These are phyloP conservation scores for Penaeus vannamei DNA, from an alignment of 1,140 invertebrate species.

Conservation along the genomic window DNA sequence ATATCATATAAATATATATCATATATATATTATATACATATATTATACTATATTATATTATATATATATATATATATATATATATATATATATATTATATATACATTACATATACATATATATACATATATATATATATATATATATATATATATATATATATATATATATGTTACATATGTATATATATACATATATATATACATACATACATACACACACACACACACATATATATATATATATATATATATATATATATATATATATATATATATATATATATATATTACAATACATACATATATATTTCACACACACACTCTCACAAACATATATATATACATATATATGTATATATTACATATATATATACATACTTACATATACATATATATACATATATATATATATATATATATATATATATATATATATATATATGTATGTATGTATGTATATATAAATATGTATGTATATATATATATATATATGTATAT, in stretches of 20 bases:
- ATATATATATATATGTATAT: background rate
- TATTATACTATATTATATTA: background rate
- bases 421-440: slow-evolving; percentile 4
- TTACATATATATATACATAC: background rate
- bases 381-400: background rate
- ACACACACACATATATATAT: background rate
- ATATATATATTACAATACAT: no score
- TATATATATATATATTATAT: background rate
- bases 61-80: no score
- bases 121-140: slow-evolving; percentile 30
- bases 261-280: background rate
- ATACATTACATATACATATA: no score
- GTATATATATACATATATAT: no score
- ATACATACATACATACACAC: background rate
- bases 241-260: background rate
- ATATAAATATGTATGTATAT: background rate
- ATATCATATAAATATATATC: background rate
- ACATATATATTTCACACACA: background rate
- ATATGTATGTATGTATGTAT: slow-evolving; percentile 12
- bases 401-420: background rate
- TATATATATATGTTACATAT: no score
- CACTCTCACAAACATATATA: no score
- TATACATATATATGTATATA: slow-evolving; percentile 4
- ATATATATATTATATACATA: background rate
- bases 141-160: slow-evolving; percentile 1